A percentile compares a stretch with the other conserved stretches of the same genome.
phyloP scores from a whole-genome alignment of 2,113 vertebrate species.

The Antechinus flavipes region DNA sequence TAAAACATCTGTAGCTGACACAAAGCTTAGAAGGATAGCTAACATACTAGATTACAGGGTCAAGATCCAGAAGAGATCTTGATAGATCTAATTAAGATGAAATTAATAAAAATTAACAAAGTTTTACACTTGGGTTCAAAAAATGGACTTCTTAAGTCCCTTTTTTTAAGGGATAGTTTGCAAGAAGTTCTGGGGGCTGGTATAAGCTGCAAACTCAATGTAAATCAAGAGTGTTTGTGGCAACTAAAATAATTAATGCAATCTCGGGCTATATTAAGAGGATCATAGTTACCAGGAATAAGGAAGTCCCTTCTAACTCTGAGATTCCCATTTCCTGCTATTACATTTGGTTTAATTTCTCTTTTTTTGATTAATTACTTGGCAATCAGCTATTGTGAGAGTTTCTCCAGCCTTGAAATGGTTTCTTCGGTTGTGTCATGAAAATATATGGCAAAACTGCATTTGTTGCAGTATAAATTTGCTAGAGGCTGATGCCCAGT shows the following conservation, averaged over 20 bases:
- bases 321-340: background rate
- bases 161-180: background rate
- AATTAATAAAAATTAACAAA: background rate
- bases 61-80: background rate
- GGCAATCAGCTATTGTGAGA: background rate
- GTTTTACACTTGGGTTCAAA: background rate
- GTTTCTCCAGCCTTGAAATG: background rate
- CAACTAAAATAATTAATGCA: background rate
- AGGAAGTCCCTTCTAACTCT: background rate
- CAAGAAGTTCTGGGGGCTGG: background rate
- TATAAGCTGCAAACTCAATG: background rate
- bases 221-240: background rate
- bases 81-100: background rate
- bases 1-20: background rate
- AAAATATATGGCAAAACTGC: background rate
- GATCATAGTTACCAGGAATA: background rate
- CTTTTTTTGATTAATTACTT: slow-evolving; percentile 9
- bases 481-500: background rate
- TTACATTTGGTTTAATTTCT: background rate
- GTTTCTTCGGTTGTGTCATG: background rate
- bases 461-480: background rate
- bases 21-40: background rate
- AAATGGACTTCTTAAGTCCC: background rate
- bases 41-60: background rate
- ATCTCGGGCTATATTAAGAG: background rate